These are phyloP conservation scores for Dryobotodes eremita DNA, from an alignment of 2,888 invertebrate species.

Conservation along the genomic window DNA sequence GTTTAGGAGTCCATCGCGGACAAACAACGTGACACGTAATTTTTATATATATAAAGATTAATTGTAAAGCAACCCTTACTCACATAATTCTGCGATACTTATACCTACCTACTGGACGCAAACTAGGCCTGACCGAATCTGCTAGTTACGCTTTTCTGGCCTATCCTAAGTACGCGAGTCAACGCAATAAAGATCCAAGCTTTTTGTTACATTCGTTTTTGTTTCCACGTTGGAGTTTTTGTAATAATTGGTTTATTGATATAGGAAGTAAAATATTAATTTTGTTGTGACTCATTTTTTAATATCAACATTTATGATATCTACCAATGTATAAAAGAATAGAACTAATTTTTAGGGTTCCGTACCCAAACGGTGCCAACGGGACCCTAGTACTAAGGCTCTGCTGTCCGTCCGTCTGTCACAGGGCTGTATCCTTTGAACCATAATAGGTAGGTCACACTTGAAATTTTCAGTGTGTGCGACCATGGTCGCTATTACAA, in stretches of 20 bases:
- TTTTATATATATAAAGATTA: no score
- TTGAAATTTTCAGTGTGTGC: no score
- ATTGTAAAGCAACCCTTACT: no score
- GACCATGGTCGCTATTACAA: no score
- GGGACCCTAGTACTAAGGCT: no score
- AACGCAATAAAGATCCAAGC: constrained; percentile 30
- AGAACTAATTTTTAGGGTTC: neutral
- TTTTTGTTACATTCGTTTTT: constrained; percentile 23
- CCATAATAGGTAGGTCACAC: no score
- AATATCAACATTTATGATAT: neutral
- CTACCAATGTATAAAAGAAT: neutral
- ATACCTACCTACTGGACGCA: no score
- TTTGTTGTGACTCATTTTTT: constrained; percentile 42
- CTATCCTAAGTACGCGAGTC: constrained; percentile 23
- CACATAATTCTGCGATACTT: neutral
- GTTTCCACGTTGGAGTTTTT: constrained; percentile 35
- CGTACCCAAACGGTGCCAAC: no score
- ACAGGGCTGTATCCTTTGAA: no score
- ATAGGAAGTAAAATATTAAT: constrained; percentile 40
- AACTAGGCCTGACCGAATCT: neutral
- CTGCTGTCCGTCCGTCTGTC: no score
- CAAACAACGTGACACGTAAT: no score
- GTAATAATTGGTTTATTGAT: constrained; percentile 21
- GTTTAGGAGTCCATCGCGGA: no score
- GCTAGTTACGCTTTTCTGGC: neutral